Conservation (phyloP, 2,888 invertebrate genomes). For the Tipula helvola region DNA sequence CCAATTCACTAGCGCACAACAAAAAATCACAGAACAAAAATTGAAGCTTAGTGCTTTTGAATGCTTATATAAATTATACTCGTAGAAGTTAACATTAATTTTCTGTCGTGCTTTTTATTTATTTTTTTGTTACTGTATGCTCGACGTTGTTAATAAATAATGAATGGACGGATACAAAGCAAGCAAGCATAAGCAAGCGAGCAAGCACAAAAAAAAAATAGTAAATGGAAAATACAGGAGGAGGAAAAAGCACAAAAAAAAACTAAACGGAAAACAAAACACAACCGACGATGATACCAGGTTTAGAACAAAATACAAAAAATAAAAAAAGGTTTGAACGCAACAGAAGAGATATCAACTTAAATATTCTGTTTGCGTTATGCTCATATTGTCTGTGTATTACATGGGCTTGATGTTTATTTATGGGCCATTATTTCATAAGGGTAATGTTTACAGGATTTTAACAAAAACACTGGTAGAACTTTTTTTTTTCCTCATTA, state of each 20-base stretch:
- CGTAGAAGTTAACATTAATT: not conserved
- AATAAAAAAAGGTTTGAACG: not conserved
- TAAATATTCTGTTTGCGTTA: not conserved
- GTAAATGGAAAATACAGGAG: not conserved
- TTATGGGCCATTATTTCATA: not conserved
- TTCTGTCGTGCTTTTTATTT: not conserved
- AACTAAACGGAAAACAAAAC: not conserved
- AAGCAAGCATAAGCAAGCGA: no score
- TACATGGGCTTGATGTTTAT: not conserved
- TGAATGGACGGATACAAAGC: not conserved
- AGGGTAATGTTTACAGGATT: slow-evolving; percentile 4
- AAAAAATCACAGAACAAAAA: not conserved
- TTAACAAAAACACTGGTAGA: not conserved
- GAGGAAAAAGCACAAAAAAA: not conserved
- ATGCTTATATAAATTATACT: not conserved
- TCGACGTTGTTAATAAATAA: not conserved
- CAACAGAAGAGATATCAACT: not conserved
- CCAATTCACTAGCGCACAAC: not conserved
- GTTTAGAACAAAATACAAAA: no score
- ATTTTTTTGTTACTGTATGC: not conserved
- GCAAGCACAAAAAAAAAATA: not conserved
- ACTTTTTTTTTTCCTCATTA: not conserved
- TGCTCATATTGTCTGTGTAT: not conserved
- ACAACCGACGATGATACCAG: not conserved
- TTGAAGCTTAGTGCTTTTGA: not conserved